phyloP scores from a whole-genome alignment of 92 coral and sea anemone species.

The Siderastrea siderea region DNA sequence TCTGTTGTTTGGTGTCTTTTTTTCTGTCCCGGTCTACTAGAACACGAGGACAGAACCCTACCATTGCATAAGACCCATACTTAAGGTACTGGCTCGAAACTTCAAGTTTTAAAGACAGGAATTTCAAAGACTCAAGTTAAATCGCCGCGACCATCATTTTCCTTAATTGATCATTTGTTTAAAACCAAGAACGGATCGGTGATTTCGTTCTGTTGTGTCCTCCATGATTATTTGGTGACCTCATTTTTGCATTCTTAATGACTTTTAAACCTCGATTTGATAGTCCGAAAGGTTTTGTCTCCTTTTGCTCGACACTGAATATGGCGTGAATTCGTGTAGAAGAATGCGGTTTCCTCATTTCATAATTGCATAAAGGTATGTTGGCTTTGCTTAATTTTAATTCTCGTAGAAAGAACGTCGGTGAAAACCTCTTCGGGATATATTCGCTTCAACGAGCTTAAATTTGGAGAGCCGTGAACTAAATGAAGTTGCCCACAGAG shows the following conservation, averaged over 20 bases:
- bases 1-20: no score
- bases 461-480: not conserved
- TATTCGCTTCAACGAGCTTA: not conserved
- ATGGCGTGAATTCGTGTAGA: conserved; percentile 10
- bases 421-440: not conserved
- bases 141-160: no score
- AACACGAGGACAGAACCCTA: no score
- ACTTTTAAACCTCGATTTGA: not conserved
- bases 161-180: no score
- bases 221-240: conserved; percentile 19
- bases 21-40: no score
- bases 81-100: no score
- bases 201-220: not conserved
- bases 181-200: not conserved
- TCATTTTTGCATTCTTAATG: conserved; percentile 29
- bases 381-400: not conserved
- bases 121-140: no score
- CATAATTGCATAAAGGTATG: conserved; percentile 23
- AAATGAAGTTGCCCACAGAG: no score
- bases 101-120: no score
- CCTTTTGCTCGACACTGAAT: not conserved
- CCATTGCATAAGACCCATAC: no score
- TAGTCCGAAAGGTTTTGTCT: not conserved
- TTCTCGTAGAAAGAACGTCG: not conserved
- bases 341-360: not conserved